Percentiles rank a stretch among this genome's conserved stretches.
Conservation (phyloP, 2,797 vertebrate genomes). For the Pogoniulus pusillus region DNA sequence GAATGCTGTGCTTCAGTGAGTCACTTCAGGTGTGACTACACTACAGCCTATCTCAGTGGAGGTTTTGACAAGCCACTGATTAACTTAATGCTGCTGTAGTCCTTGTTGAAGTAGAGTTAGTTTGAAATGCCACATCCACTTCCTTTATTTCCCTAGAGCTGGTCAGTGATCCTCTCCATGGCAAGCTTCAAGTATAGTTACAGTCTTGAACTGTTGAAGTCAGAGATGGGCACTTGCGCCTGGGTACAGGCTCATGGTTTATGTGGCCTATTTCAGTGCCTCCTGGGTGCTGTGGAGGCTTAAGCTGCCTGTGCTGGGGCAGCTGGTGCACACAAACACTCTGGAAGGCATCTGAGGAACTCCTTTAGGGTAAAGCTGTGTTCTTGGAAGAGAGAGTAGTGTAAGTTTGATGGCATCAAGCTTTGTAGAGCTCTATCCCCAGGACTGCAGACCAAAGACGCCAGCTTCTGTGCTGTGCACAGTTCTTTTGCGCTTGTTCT, state of each 20-base stretch:
- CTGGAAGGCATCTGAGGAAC: background rate
- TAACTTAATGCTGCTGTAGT: background rate
- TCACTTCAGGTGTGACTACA: background rate
- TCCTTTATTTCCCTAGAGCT: background rate
- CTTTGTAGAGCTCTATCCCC: background rate
- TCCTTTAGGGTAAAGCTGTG: background rate
- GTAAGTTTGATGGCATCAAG: background rate
- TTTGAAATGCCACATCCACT: accelerated
- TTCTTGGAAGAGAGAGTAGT: background rate
- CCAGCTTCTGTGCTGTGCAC: background rate
- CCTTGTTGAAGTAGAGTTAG: background rate
- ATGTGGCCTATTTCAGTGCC: too few species aligned
- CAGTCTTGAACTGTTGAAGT: background rate
- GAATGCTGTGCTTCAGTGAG: background rate
- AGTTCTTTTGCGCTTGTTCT: background rate
- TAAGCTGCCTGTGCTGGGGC: too few species aligned
- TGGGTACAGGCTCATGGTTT: background rate
- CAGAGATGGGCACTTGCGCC: accelerated
- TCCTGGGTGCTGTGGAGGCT: background rate
- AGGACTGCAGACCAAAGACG: background rate
- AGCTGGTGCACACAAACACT: background rate
- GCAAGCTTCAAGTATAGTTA: background rate
- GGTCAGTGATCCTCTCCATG: background rate
- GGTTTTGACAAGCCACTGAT: background rate
- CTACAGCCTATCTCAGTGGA: background rate